phyloP scores from a whole-genome alignment of 1,140 invertebrate genomes.

The Artemia franciscana region DNA sequence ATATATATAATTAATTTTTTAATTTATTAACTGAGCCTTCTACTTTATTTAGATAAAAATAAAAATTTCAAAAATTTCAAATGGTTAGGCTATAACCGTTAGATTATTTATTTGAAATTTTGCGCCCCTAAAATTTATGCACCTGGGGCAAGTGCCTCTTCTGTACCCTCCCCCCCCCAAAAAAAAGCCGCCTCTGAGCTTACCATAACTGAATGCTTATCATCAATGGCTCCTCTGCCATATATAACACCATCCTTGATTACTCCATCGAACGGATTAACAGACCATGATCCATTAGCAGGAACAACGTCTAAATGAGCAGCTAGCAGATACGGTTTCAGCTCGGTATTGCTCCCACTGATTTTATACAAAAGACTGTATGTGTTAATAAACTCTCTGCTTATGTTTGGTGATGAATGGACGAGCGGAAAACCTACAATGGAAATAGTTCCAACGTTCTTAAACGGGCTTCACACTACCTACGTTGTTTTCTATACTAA shows the following conservation, averaged over 20 bases:
- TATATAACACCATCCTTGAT: constrained; percentile 26
- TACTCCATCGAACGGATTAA: constrained; percentile 27
- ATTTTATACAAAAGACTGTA: constrained; percentile 27
- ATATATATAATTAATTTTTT: constrained; percentile 2
- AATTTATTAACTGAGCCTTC: not conserved
- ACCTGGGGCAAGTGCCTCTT: too few species aligned
- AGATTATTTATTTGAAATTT: too few species aligned
- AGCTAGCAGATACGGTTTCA: constrained; percentile 27
- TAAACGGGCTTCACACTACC: too few species aligned
- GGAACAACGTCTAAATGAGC: constrained; percentile 34
- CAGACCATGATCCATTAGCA: constrained; percentile 22
- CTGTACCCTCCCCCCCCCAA: too few species aligned
- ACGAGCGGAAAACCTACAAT: constrained; percentile 24
- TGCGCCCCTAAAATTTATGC: too few species aligned
- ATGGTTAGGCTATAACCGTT: too few species aligned
- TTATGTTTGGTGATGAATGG: constrained; percentile 21
- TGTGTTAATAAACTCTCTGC: constrained; percentile 23
- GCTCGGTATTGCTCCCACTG: constrained; percentile 15
- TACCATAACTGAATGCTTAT: constrained; percentile 29
- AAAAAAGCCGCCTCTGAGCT: too few species aligned
- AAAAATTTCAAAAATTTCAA: not conserved
- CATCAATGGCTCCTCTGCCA: constrained; percentile 30
- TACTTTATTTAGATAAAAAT: not conserved
- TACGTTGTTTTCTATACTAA: too few species aligned
- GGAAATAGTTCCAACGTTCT: too few species aligned